These are phyloP conservation scores for Hedya salicella DNA, from an alignment of 2,888 invertebrate genomes.

Conservation along the genomic window DNA sequence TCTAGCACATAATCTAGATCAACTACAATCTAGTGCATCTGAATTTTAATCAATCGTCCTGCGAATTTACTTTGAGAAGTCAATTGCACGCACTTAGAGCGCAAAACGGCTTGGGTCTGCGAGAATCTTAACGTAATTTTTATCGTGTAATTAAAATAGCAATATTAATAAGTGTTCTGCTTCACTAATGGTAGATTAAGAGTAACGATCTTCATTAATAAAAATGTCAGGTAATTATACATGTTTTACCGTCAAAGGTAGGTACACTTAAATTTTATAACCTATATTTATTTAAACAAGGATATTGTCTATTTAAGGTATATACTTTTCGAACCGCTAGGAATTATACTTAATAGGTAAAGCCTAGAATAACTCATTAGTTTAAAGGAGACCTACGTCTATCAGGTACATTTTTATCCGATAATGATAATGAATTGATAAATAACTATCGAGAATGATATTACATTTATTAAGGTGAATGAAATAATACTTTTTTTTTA, in stretches of 20 bases:
- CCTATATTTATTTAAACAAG: too few species aligned
- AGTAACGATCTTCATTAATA: constrained; percentile 10
- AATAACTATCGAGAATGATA: too few species aligned
- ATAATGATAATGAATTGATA: too few species aligned
- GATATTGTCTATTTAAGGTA: too few species aligned
- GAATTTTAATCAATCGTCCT: neutral
- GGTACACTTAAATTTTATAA: too few species aligned
- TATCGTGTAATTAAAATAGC: constrained; percentile 16
- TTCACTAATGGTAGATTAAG: constrained; percentile 16
- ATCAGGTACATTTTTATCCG: too few species aligned
- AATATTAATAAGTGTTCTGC: constrained; percentile 26
- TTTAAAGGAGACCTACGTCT: too few species aligned
- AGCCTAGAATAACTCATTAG: too few species aligned
- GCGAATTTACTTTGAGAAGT: neutral
- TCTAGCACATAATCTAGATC: constrained; percentile 13
- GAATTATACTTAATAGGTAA: too few species aligned
- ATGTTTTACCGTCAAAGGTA: neutral
- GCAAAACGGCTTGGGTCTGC: neutral
- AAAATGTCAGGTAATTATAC: neutral
- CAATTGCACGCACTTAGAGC: neutral
- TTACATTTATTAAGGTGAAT: too few species aligned
- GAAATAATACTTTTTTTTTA: too few species aligned
- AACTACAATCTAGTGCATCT: constrained; percentile 5
- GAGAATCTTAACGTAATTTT: constrained; percentile 10
- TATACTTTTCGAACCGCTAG: too few species aligned